Evolutionary conservation across 2,113 vertebrate species (phyloP).

Genomic region (Anser cygnoides): DNA sequence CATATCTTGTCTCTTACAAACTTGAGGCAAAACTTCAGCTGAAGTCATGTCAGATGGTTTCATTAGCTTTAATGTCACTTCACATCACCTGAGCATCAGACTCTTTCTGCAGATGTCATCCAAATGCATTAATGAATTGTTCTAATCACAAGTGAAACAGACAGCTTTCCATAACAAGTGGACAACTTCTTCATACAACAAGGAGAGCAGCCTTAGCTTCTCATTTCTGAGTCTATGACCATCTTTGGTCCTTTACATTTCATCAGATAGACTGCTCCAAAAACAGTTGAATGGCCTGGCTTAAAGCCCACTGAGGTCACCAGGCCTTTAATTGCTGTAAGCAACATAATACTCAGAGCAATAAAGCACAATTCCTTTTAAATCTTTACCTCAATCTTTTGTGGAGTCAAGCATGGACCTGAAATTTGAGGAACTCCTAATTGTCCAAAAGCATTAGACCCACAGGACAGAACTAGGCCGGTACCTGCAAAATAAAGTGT

Average conservation of each 20-base stretch:
- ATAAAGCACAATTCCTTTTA: neutral
- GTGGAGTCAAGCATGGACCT: slow-evolving; percentile 73
- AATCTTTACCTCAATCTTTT: slow-evolving; percentile 81
- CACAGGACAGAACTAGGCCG: slow-evolving; percentile 86
- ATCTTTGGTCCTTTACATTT: neutral
- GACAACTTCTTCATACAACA: neutral
- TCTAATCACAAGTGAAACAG: neutral
- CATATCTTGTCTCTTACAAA: neutral
- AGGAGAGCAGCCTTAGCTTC: neutral
- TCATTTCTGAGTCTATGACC: neutral
- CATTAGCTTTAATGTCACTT: neutral
- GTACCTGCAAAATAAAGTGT: slow-evolving; percentile 73
- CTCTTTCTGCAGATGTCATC: neutral
- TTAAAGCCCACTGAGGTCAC: neutral
- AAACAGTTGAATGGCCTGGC: neutral
- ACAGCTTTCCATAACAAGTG: neutral
- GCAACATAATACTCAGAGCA: neutral
- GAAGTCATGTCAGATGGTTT: neutral
- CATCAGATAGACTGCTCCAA: neutral
- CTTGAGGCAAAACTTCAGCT: neutral
- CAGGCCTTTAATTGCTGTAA: neutral
- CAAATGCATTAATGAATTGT: neutral
- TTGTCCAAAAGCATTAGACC: slow-evolving; percentile 92
- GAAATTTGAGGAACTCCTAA: slow-evolving; percentile 80
- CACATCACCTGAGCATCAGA: neutral